phyloP scores from a whole-genome alignment of 2,113 vertebrate genomes.

The Otus sunia region DNA sequence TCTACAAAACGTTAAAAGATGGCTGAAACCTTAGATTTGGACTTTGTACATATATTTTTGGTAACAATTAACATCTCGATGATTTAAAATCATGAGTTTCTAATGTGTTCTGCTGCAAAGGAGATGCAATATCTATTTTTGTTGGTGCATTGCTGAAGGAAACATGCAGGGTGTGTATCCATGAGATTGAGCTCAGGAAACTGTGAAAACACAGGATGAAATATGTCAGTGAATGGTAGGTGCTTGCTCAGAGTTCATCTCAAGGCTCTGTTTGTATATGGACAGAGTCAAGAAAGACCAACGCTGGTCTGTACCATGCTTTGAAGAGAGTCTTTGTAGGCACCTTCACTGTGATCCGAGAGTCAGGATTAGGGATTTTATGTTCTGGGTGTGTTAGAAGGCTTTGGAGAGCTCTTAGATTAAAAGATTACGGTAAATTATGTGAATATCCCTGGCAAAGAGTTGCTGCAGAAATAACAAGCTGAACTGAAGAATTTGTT shows the following conservation, averaged over 20 bases:
- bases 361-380: background rate
- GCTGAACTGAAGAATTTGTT: background rate
- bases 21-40: background rate
- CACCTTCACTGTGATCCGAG: background rate
- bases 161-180: background rate
- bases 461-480: background rate
- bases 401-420: background rate
- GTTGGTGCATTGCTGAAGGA: background rate
- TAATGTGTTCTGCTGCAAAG: background rate
- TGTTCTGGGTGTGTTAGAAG: background rate
- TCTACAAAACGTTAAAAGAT: background rate
- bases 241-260: background rate
- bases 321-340: background rate
- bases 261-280: background rate
- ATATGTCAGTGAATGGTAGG: background rate
- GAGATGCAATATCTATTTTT: background rate
- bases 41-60: background rate
- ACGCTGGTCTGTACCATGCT: fast-evolving
- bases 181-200: background rate
- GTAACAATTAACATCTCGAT: background rate
- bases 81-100: background rate
- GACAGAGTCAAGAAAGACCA: background rate
- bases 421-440: background rate
- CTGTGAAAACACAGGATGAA: background rate
- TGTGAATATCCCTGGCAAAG: background rate